A percentile compares a stretch with the other conserved stretches of the same genome.
phyloP scores from a whole-genome alignment of 2,797 vertebrate species.

The Uromys caudimaculatus region DNA sequence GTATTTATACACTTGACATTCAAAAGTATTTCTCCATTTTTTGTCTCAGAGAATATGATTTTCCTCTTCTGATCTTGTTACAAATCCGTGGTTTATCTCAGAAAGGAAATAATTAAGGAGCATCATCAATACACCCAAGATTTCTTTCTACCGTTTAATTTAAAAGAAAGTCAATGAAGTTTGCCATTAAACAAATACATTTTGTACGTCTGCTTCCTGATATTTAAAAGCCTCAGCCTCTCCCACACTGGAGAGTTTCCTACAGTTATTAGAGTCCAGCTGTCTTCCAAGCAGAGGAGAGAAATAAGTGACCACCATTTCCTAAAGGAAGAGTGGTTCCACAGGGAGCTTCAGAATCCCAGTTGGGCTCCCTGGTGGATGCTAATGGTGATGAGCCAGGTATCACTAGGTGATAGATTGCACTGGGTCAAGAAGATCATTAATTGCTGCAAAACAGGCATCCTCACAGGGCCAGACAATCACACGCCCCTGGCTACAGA shows the following conservation, averaged over 20 bases:
- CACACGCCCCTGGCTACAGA: constrained; percentile 5
- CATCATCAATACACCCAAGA: background rate
- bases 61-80: constrained; percentile 16
- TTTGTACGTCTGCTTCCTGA: background rate
- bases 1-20: background rate
- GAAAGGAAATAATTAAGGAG: constrained; percentile 23
- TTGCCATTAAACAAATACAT: background rate
- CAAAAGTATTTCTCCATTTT: background rate
- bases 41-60: background rate
- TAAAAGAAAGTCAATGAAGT: constrained; percentile 39
- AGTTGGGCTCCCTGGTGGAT: background rate
- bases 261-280: background rate
- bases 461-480: constrained; percentile 52
- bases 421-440: constrained; percentile 56
- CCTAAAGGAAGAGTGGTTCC: constrained; percentile 26
- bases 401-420: constrained; percentile 72
- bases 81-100: background rate
- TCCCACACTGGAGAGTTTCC: background rate
- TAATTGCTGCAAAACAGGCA: constrained; percentile 79
- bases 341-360: background rate
- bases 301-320: background rate
- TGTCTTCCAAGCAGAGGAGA: background rate
- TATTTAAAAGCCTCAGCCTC: constrained; percentile 24
- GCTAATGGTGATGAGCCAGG: constrained; percentile 39
- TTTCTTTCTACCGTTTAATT: background rate